These are phyloP conservation scores for Alauda arvensis DNA, from an alignment of 2,797 vertebrate genomes.

Conservation along the genomic window DNA sequence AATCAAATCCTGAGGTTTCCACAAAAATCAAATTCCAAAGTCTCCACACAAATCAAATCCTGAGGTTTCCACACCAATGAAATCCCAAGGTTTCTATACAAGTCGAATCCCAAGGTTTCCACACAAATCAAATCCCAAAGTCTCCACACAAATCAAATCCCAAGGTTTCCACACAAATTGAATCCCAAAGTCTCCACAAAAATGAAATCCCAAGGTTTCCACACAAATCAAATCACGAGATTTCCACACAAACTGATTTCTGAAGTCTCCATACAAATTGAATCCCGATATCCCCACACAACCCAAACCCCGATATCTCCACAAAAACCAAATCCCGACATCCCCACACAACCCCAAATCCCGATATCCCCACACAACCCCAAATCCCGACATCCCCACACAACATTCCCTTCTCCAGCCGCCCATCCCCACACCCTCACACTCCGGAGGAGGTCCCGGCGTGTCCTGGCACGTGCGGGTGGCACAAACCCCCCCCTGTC, in stretches of 20 bases:
- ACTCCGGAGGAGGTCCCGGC: not conserved
- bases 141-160: too few species aligned
- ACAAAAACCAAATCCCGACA: too few species aligned
- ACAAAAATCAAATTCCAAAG: fast-evolving
- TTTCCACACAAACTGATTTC: too few species aligned
- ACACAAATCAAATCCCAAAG: not conserved
- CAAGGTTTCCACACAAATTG: too few species aligned
- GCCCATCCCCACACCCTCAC: not conserved
- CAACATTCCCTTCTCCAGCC: not conserved
- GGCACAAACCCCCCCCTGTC: conserved; percentile 23
- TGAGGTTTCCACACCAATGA: too few species aligned
- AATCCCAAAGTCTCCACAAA: fast-evolving
- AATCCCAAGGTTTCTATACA: too few species aligned
- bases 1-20: fast-evolving
- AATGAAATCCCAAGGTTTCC: fast-evolving
- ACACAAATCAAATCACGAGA: not conserved
- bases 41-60: too few species aligned
- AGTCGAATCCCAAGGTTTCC: too few species aligned
- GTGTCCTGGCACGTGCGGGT: not conserved
- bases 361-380: too few species aligned
- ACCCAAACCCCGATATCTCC: fast-evolving
- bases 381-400: not conserved
- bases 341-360: fast-evolving
- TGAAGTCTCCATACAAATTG: too few species aligned
- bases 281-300: fast-evolving